A percentile compares a stretch with the other conserved stretches of the same genome.
Evolutionary conservation across 2,888 invertebrate genomes (phyloP).

Genomic region (Falcaria lacertinaria): DNA sequence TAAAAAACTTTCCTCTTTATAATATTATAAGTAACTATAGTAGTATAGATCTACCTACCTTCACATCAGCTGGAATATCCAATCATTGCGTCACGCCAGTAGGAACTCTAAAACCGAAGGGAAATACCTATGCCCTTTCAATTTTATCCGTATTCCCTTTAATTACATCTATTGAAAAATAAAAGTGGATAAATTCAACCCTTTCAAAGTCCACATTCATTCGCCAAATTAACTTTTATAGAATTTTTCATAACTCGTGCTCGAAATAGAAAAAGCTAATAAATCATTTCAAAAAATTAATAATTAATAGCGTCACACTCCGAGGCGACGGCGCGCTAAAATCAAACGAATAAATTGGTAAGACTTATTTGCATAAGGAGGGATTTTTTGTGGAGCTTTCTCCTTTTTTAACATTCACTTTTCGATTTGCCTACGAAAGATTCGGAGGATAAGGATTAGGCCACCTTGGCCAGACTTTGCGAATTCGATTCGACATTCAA

Average conservation of each 20-base stretch:
- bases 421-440: constrained; percentile 37
- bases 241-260: constrained; percentile 56
- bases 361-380: constrained; percentile 66
- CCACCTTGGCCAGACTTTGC: too few relatives aligned
- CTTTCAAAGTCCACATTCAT: constrained; percentile 58
- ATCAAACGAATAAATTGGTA: constrained; percentile 67
- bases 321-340: constrained; percentile 52
- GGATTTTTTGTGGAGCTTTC: constrained; percentile 48
- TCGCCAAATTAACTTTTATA: constrained; percentile 60
- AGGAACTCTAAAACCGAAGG: constrained; percentile 22
- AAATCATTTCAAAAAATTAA: constrained; percentile 74
- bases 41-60: too few relatives aligned
- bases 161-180: constrained; percentile 65
- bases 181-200: constrained; percentile 31
- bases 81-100: neutral
- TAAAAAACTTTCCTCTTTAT: too few relatives aligned
- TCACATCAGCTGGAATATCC: too few relatives aligned
- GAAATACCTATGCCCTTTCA: constrained; percentile 25
- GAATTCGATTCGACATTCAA: neutral
- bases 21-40: too few relatives aligned
- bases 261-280: constrained; percentile 46
- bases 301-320: constrained; percentile 63
- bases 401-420: constrained; percentile 44
- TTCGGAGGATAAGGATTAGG: constrained; percentile 28
- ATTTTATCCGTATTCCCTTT: constrained; percentile 35